Base-by-base conservation (phyloP, 2,113 vertebrate genomes). In the Catagonus wagneri region DNA sequence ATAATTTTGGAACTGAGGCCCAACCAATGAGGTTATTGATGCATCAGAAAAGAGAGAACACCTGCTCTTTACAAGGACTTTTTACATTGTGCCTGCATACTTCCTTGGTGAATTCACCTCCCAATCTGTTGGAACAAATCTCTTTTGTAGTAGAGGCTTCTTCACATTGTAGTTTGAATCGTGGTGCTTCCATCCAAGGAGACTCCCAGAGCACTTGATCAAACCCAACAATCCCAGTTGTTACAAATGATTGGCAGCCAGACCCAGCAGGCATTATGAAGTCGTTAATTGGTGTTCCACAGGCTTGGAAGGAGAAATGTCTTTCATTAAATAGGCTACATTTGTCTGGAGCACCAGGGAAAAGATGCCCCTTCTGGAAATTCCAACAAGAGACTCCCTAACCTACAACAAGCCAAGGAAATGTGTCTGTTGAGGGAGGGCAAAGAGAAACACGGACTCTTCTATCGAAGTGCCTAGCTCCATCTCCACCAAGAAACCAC, bases 1-100 rank as follows among this genome's bases (percentile, higher is more conserved):
- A 86, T 68, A 83, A 96, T 89, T 96, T 78, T 92, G 96, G 83
- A 94, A 83, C 76, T 80, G 83, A 91, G 58, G 86, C 90, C 86
- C 93, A 96, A 96, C 72, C 88, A 95, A 91, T 97, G 95, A 1
- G 22, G 79, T 92, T 97, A 96, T 20, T 94, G 95, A 96, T 32
- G 0, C 52, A 75, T 94, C 96, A 96, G 92, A 90, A 81, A 96
- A 95, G 89, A 95, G 32, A 60, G 83, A 97, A 95, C 79, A 96
- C 81, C 96, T 97, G 96, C 95, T 97, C 75, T 92, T 93, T 84
- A 95, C 86, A 97, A 97, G 97, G 83, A 56, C 84, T 12, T 2
- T 39, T 15, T 86, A 34, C 63, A 83, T 83, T 20, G 32, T 96
- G 97, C 97, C 89, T 94, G 74, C 69, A 71, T 54, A 76, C 75